These are phyloP conservation scores for Ursus arctos DNA, from an alignment of 2,113 vertebrate genomes.

Conservation along the genomic window DNA sequence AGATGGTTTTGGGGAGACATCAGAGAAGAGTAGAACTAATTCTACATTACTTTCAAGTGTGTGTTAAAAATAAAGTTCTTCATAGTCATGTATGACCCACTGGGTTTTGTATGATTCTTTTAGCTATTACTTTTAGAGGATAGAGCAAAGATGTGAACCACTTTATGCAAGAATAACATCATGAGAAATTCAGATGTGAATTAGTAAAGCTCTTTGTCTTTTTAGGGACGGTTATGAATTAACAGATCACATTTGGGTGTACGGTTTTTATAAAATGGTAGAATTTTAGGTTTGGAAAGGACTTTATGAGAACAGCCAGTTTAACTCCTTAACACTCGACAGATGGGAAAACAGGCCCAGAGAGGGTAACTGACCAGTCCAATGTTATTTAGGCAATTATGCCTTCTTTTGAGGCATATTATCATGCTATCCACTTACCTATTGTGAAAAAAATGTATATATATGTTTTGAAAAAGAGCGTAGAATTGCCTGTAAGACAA, in stretches of 20 bases:
- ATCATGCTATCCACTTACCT: not conserved
- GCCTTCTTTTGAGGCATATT: not conserved
- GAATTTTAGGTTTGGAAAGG: not conserved
- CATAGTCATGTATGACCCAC: not conserved
- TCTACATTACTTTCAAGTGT: not conserved
- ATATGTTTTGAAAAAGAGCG: not conserved
- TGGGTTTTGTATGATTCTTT: not conserved
- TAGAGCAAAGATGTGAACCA: not conserved
- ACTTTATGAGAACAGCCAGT: not conserved
- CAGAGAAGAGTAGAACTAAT: not conserved
- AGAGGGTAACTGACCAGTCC: not conserved
- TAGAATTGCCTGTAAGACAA: not conserved
- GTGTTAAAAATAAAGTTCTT: not conserved
- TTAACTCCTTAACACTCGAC: not conserved
- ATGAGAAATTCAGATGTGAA: not conserved
- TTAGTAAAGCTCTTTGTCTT: not conserved
- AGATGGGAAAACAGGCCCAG: not conserved
- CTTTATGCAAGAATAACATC: not conserved
- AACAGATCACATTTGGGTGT: not conserved
- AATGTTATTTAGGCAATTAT: not conserved
- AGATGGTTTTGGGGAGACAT: not conserved
- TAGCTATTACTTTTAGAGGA: not conserved
- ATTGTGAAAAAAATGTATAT: not conserved
- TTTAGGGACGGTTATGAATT: not conserved
- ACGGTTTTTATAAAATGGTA: not conserved